Evolutionary conservation across 2,797 vertebrate species (phyloP).

Genomic region (Varecia variegata): DNA sequence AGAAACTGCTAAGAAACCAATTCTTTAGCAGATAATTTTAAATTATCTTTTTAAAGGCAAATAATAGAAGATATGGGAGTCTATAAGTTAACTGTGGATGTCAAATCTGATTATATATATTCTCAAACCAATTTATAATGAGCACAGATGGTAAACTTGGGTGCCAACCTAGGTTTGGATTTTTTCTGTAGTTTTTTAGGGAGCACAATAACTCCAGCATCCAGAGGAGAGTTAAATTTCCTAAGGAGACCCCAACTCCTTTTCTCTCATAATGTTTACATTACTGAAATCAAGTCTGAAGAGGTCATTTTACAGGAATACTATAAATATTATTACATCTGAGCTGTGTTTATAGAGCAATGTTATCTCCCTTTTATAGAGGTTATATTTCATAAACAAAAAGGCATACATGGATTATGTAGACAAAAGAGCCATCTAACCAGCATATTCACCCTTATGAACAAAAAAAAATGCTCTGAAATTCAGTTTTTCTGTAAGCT

Average conservation of each 20-base stretch:
- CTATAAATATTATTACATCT: not conserved
- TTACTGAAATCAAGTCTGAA: conserved; percentile 9
- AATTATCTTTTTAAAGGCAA: not conserved
- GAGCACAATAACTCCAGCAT: not conserved
- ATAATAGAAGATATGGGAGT: not conserved
- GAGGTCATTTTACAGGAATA: not conserved
- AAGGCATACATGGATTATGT: not conserved
- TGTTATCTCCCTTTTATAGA: not conserved
- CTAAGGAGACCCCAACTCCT: not conserved
- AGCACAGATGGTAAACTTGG: not conserved
- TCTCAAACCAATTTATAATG: not conserved
- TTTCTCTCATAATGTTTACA: not conserved
- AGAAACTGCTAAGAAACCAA: not conserved
- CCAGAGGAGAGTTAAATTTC: not conserved
- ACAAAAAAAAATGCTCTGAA: not conserved
- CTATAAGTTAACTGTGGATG: not conserved
- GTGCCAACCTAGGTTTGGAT: not conserved
- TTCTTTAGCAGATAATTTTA: not conserved
- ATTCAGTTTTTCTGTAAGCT: conserved; percentile 5
- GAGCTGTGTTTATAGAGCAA: not conserved
- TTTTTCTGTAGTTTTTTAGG: not conserved
- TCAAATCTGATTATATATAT: not conserved
- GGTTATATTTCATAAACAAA: conserved; percentile 8
- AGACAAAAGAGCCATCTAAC: not conserved
- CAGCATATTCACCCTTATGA: not conserved